Evolutionary conservation across 2,797 vertebrate species (phyloP).

Genomic region (Falco concolor): DNA sequence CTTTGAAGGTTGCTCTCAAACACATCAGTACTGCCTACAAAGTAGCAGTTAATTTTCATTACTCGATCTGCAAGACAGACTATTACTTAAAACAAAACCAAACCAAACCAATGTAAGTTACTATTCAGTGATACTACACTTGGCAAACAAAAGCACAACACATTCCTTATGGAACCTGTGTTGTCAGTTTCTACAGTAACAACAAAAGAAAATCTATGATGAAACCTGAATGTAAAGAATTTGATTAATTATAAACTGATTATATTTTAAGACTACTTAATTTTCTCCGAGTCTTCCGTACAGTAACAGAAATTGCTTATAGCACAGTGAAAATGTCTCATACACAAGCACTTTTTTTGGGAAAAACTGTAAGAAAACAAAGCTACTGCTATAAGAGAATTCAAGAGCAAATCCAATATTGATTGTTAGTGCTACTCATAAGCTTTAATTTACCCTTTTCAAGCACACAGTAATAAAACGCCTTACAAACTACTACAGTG

Average conservation of each 20-base stretch:
- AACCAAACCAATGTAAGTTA: neutral
- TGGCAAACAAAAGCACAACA: neutral
- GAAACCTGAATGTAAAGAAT: neutral
- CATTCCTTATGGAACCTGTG: neutral
- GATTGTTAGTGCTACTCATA: neutral
- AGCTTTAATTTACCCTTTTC: neutral
- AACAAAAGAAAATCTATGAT: neutral
- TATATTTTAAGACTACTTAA: neutral
- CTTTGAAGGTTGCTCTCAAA: neutral
- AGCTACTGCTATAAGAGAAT: neutral
- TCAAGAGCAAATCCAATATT: neutral
- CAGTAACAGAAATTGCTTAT: neutral
- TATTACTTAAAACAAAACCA: neutral
- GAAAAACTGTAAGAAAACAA: neutral
- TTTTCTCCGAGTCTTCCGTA: neutral
- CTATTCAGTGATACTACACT: neutral
- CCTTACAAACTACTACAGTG: neutral
- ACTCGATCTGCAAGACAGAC: neutral
- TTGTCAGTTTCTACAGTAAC: neutral
- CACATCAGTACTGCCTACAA: neutral
- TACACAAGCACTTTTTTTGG: neutral
- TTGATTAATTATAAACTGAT: conserved; percentile 29
- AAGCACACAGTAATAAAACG: neutral
- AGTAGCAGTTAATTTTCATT: neutral
- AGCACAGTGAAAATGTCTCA: neutral